Evolutionary conservation across 2,113 vertebrate species (phyloP), one percentile per base, ranked within the genome.

Genomic region (Psittacula cyanocephala): DNA sequence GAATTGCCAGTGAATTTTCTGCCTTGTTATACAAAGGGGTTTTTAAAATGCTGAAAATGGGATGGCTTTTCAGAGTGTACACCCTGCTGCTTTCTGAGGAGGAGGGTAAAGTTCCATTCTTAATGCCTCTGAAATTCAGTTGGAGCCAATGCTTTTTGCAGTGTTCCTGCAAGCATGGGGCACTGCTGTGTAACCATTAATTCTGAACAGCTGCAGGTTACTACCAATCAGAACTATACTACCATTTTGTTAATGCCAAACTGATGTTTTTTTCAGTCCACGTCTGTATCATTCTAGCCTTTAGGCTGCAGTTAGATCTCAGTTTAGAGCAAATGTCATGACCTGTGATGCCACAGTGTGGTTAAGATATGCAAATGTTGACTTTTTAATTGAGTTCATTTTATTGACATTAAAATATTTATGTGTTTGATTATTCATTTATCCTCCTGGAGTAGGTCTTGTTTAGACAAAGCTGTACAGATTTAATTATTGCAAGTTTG

Each of bases 401-500:
- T 86, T 39, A 80, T 55, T 1, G 4, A 43, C 39, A 31, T 31
- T 86, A 72, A 94, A 94, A 74, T 88, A 50, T 91, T 89, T 82
- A 17, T 5, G 8, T 27, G 17, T 78, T 80, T 91, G 62, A 88
- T 82, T 83, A 69, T 91, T 82, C 39, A 28, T 71, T 88, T 80
- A 74, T 93, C 46, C 29, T 96, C 84, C 92, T 83, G 76, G 94
- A 83, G 86, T 88, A 85, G 74, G 64, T 88, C 93, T 93, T 97
- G 75, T 92, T 95, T 93, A 96, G 94, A 82, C 80, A 96, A 96
- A 96, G 88, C 88, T 97, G 95, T 88, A 92, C 55, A 75, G 96
- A 93, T 91, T 96, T 95, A 95, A 95, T 94, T 97, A 95, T 96
- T 96, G 95, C 95, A 95, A 85, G 35, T 82, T 97, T 96, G 85